Conservation (phyloP, 2,113 vertebrate genomes). For the Oreochromis aureus region DNA sequence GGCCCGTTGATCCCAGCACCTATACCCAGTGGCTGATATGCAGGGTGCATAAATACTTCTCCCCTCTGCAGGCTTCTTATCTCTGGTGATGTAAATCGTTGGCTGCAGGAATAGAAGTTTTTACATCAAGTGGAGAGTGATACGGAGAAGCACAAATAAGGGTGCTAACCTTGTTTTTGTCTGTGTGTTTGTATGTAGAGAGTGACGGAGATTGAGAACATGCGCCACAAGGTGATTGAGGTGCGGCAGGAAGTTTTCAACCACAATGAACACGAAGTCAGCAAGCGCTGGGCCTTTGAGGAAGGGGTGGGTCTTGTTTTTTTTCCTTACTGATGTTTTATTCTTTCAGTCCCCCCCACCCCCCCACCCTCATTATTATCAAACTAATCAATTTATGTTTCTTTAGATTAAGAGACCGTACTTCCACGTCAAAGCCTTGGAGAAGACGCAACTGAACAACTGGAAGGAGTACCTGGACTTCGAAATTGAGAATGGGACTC, state of each 20-base stretch:
- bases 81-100: conserved; percentile 75
- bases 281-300: conserved; percentile 97
- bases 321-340: background rate
- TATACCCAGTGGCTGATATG: conserved; percentile 65
- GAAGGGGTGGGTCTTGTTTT: conserved; percentile 79
- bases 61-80: conserved; percentile 66
- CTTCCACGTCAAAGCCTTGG: conserved; percentile 97
- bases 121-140: conserved; percentile 61
- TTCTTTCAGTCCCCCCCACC: accelerated
- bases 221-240: conserved; percentile 96
- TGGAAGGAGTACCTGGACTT: conserved; percentile 99
- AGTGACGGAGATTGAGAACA: conserved; percentile 98
- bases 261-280: conserved; percentile 98
- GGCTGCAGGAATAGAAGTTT: conserved; percentile 70
- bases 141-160: background rate
- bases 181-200: conserved; percentile 73
- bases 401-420: conserved; percentile 95
- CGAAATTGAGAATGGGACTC: conserved; percentile 96
- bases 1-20: conserved; percentile 59
- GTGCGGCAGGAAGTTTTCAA: conserved; percentile 94
- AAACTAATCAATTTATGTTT: background rate
- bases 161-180: conserved; percentile 13
- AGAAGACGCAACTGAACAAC: conserved; percentile 97
- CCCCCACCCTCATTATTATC: accelerated
- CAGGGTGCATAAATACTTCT: conserved; percentile 68